Evolutionary conservation across 2,113 vertebrate species (phyloP).

Genomic region (Kryptolebias marmoratus): DNA sequence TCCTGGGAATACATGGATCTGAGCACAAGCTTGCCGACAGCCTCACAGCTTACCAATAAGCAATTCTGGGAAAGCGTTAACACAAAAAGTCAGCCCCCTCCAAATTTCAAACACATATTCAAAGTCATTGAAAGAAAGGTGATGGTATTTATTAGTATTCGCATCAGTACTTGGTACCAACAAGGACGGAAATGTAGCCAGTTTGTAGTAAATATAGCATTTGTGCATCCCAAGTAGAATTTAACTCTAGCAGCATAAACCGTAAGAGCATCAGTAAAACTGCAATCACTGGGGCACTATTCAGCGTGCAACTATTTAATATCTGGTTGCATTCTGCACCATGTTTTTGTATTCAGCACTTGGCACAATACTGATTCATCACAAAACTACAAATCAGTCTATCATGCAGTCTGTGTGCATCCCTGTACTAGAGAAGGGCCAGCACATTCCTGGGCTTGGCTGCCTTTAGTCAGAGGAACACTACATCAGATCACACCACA

Average conservation of each 20-base stretch:
- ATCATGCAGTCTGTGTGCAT: constrained; percentile 60
- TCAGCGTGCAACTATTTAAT: constrained; percentile 58
- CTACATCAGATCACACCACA: constrained; percentile 18
- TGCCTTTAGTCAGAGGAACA: constrained; percentile 41
- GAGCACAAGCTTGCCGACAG: too few relatives aligned
- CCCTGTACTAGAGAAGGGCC: constrained; percentile 33
- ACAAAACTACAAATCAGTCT: constrained; percentile 74
- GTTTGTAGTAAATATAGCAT: too few relatives aligned
- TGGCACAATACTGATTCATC: constrained; percentile 75
- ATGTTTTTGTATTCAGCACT: constrained; percentile 72
- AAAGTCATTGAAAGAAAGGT: too few relatives aligned
- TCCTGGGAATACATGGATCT: too few relatives aligned
- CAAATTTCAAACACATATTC: too few relatives aligned
- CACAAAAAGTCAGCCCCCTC: too few relatives aligned
- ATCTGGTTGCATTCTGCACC: constrained; percentile 61
- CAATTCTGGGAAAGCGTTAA: too few relatives aligned
- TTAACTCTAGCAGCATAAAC: neutral
- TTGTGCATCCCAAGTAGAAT: too few relatives aligned
- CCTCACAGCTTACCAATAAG: too few relatives aligned
- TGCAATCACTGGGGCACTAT: constrained; percentile 30
- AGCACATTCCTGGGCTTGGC: constrained; percentile 56
- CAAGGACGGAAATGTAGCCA: too few relatives aligned
- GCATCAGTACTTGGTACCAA: too few relatives aligned
- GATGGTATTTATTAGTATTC: too few relatives aligned
- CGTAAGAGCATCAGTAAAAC: constrained; percentile 28